A percentile compares a stretch with the other conserved stretches of the same genome.
These are phyloP conservation scores for Petaurus breviceps DNA, from an alignment of 2,113 vertebrate genomes.

Conservation along the genomic window DNA sequence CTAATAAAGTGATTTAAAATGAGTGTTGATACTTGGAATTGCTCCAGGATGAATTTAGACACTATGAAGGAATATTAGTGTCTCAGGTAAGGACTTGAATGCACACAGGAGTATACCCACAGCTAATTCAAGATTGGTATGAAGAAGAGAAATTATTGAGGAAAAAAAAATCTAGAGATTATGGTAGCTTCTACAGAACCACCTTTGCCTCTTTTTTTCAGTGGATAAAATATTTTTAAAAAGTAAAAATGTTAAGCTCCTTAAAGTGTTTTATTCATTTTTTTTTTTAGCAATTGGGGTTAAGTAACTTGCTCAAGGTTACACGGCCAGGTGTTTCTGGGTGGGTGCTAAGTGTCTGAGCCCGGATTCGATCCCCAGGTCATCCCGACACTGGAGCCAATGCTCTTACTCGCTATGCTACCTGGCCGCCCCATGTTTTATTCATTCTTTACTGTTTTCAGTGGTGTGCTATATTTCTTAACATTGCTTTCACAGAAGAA, in stretches of 20 bases:
- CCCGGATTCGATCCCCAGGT: too few species aligned
- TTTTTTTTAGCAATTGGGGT: too few species aligned
- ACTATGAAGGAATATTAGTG: background rate
- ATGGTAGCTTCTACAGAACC: background rate
- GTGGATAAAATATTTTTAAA: background rate
- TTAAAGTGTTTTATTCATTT: background rate
- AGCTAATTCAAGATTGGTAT: constrained; percentile 3
- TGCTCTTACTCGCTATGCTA: too few species aligned
- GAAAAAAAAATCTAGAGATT: constrained; percentile 1
- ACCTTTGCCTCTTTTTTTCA: background rate
- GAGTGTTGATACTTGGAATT: constrained; percentile 50
- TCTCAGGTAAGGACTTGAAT: constrained; percentile 35
- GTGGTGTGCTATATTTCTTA: background rate
- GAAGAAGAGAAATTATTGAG: background rate
- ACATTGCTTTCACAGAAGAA: background rate
- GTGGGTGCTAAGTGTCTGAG: too few species aligned
- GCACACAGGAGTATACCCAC: background rate
- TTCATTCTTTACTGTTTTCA: constrained; percentile 6
- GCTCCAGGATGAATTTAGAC: constrained; percentile 57
- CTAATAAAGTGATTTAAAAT: constrained; percentile 55
- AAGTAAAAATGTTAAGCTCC: background rate
- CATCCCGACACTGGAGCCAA: too few species aligned
- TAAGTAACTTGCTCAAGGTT: too few species aligned
- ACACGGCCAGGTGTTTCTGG: too few species aligned
- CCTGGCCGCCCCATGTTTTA: too few species aligned